Evolutionary conservation across 1,140 invertebrate species (phyloP), one percentile per base, ranked within the genome.

Genomic region (Drosophila burlai): DNA sequence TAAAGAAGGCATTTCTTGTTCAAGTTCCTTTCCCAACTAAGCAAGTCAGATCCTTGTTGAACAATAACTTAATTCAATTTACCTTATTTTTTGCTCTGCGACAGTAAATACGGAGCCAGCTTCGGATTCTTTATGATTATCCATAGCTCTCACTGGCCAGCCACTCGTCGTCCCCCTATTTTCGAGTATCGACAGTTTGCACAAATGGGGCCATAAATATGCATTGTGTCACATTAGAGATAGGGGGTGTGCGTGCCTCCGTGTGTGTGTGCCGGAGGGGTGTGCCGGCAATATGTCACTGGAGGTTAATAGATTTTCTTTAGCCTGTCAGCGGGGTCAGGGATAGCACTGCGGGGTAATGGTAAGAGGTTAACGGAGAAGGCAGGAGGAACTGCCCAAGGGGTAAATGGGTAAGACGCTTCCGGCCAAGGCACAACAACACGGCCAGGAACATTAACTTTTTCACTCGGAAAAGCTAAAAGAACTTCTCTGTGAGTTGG

Each of bases 221-320:
- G 83, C 89, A 91, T 82, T 87, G 81, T 82, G 84, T 84, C 83
- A 86, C 76, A 87, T 87, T 87, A 83, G 76, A 65, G 63, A 58
- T 40, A 72, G 72, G 42, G 65, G n/a, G 49, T 62, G 34, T 61
- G 45, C 69, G 55, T n/a, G 29, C 40, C 34, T 8, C 15, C 40
- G 38, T 46, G 61, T 63, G 61, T 62, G 57, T 64, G 52, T 65
- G 36, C 57, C 31, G 42, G 29, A 60, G 66, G 66, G 67, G 69
- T 73, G 69, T 59, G 74, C 50, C 61, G 76, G 54, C 75, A 40
- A 81, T 69, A 72, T 87, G 89, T 84, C 89, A 85, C 89, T 85
- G 80, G 84, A 84, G 89, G 81, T 91, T 91, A 91, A 91, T 91
- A 91, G 89, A 91, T 91, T 91, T 81, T 83, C 85, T 79, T 89